These are phyloP conservation scores for Dermatemys mawii DNA, from an alignment of 2,113 vertebrate genomes.

Conservation along the genomic window DNA sequence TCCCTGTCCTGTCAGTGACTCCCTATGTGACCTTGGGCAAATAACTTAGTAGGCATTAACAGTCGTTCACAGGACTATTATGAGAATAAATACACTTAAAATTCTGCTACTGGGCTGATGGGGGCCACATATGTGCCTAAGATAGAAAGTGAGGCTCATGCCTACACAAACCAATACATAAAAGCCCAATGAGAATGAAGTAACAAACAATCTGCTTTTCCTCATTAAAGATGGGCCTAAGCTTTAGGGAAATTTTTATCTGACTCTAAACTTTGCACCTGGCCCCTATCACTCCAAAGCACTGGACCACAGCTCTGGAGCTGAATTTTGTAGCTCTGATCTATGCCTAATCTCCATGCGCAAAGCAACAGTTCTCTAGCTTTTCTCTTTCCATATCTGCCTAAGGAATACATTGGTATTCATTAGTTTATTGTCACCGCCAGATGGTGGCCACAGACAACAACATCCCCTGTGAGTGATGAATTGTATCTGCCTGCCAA, in stretches of 20 bases:
- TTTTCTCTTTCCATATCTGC: accelerated
- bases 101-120: neutral
- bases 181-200: neutral
- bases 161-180: accelerated
- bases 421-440: neutral
- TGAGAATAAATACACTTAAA: neutral
- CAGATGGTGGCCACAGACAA: neutral
- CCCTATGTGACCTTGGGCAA: neutral
- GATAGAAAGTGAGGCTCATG: neutral
- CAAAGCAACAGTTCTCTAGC: neutral
- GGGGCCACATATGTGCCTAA: neutral
- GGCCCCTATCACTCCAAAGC: neutral
- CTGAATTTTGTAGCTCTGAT: neutral
- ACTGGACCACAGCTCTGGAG: neutral
- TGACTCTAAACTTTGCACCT: neutral
- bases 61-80: neutral
- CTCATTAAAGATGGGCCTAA: neutral
- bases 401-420: neutral
- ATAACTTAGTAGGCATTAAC: neutral
- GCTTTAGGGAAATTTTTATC: neutral
- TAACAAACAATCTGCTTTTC: neutral
- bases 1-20: neutral
- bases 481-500: neutral
- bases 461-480: neutral
- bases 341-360: neutral